phyloP scores from a whole-genome alignment of 2,113 vertebrate species.

The Plotosus lineatus region DNA sequence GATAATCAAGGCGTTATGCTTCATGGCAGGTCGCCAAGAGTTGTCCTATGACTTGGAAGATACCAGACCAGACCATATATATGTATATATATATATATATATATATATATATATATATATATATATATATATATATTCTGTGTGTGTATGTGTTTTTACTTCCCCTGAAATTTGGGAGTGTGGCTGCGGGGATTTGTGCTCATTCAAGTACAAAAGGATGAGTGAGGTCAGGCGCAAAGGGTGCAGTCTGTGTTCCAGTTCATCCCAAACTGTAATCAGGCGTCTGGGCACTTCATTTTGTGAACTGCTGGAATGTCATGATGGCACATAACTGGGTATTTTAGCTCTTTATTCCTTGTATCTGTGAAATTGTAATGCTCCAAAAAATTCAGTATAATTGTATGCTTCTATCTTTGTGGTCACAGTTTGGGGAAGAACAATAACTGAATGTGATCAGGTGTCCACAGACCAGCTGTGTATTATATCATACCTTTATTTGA shows the following conservation, averaged over 20 bases:
- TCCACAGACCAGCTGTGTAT: not conserved
- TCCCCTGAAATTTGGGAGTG: not conserved
- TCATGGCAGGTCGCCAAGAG: too few relatives aligned
- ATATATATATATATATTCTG: too few relatives aligned
- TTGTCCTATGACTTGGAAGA: too few relatives aligned
- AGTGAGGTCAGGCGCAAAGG: not conserved
- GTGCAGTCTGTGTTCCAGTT: not conserved
- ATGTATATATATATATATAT: too few relatives aligned
- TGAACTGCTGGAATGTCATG: not conserved
- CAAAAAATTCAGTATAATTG: not conserved
- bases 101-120: too few relatives aligned
- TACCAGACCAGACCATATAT: too few relatives aligned
- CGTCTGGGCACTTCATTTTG: not conserved
- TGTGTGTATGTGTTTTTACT: too few relatives aligned
- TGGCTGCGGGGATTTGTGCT: not conserved
- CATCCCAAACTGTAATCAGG: not conserved
- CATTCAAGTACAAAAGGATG: not conserved
- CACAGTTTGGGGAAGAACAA: not conserved
- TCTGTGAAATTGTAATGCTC: not conserved
- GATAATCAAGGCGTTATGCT: too few relatives aligned
- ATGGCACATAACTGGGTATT: not conserved
- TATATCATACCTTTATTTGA: not conserved
- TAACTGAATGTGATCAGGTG: not conserved
- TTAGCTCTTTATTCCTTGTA: not conserved
- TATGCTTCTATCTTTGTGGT: not conserved